Conservation (phyloP, 2,888 invertebrate species). For the Caenorhabditis becei region DNA sequence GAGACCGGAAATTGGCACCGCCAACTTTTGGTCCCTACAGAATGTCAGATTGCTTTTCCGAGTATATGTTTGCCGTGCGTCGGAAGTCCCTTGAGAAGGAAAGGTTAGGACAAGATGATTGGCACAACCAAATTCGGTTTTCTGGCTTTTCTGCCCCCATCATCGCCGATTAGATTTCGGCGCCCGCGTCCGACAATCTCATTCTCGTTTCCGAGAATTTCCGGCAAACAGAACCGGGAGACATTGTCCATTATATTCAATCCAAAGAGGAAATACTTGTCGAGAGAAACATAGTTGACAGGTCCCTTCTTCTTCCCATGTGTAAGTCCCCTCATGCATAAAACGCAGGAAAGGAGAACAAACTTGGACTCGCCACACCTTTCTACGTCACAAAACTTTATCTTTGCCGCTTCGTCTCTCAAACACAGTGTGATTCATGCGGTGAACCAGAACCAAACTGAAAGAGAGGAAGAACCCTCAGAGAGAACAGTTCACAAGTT, state of each 20-base stretch:
- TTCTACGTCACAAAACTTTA: constrained; percentile 25
- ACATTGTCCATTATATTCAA: too few relatives aligned
- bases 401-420: constrained; percentile 3
- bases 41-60: constrained; percentile 6
- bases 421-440: constrained; percentile 33
- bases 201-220: neutral
- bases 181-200: constrained; percentile 10
- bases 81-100: neutral
- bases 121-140: constrained; percentile 4
- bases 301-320: neutral
- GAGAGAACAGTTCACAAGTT: neutral
- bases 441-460: neutral
- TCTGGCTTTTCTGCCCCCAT: neutral
- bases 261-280: too few relatives aligned
- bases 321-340: constrained; percentile 30
- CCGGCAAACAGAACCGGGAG: neutral
- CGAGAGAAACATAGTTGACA: neutral
- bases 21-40: constrained; percentile 15
- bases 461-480: neutral
- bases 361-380: constrained; percentile 38
- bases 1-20: neutral
- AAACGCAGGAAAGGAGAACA: constrained; percentile 9
- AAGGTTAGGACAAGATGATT: constrained; percentile 18
- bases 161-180: constrained; percentile 14
- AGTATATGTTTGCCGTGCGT: neutral